Evolutionary conservation across 2,797 vertebrate species (phyloP).

Genomic region (Liasis olivaceus): DNA sequence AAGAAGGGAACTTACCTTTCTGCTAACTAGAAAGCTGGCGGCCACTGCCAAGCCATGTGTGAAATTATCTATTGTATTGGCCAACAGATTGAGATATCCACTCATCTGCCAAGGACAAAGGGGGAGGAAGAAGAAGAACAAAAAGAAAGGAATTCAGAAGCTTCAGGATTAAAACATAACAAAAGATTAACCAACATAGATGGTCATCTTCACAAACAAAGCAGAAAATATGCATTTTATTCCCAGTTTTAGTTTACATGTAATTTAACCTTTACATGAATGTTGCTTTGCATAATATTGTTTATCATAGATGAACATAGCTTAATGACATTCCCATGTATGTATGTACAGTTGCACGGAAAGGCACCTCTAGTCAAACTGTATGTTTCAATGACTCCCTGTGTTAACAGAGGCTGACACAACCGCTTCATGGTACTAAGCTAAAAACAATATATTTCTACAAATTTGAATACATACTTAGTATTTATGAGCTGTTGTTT

Average conservation of each 20-base stretch:
- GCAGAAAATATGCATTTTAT: not conserved
- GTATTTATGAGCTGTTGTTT: not conserved
- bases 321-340: not conserved
- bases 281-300: not conserved
- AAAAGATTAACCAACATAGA: not conserved
- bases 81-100: conserved; percentile 95
- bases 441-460: not conserved
- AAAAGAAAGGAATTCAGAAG: conserved; percentile 47
- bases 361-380: not conserved
- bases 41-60: conserved; percentile 97
- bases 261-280: not conserved
- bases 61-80: conserved; percentile 98
- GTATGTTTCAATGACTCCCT: not conserved
- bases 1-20: conserved; percentile 84
- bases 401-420: not conserved
- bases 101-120: conserved; percentile 79
- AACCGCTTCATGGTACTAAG: not conserved
- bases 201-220: not conserved
- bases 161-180: conserved; percentile 12
- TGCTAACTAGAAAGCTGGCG: conserved; percentile 96
- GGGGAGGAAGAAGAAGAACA: not conserved
- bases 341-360: not conserved
- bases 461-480: not conserved
- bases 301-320: not conserved
- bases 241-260: not conserved